Percentiles rank a stretch among this genome's conserved stretches.
Evolutionary conservation across 1,140 invertebrate species (phyloP).

Genomic region (Mylabris phalerata): DNA sequence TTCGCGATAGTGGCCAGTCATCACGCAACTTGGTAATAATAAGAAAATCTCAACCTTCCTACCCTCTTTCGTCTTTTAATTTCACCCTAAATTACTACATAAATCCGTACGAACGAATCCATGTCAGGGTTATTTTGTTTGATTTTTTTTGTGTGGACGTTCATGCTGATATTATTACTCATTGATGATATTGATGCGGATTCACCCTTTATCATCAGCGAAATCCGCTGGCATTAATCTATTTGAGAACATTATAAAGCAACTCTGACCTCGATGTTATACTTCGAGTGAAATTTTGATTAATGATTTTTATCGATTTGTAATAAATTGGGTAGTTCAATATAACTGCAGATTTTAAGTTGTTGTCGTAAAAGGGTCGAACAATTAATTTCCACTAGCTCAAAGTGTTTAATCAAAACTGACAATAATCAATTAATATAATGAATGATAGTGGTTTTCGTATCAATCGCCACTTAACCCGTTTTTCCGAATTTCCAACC

Average conservation of each 20-base stretch:
- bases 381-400: no score
- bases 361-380: no score
- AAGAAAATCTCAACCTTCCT: conserved; percentile 13
- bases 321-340: conserved; percentile 1
- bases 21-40: conserved; percentile 27
- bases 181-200: neutral
- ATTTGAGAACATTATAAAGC: no score
- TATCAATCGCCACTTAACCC: no score
- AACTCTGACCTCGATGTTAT: no score
- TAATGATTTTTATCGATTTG: conserved; percentile 10
- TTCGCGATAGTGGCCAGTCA: conserved; percentile 16
- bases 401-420: no score
- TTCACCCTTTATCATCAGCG: no score
- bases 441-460: no score
- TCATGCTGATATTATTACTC: conserved; percentile 1
- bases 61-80: no score
- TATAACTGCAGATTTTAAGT: neutral
- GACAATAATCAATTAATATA: no score
- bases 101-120: conserved; percentile 11
- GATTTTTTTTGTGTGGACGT: conserved; percentile 1
- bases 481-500: no score
- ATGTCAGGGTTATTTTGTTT: conserved; percentile 22
- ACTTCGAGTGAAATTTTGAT: conserved; percentile 3
- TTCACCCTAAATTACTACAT: conserved; percentile 12
- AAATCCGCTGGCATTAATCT: no score